Evolutionary conservation across 2,113 vertebrate species (phyloP), one percentile per base, ranked within the genome.

Genomic region (Microtus montanus): DNA sequence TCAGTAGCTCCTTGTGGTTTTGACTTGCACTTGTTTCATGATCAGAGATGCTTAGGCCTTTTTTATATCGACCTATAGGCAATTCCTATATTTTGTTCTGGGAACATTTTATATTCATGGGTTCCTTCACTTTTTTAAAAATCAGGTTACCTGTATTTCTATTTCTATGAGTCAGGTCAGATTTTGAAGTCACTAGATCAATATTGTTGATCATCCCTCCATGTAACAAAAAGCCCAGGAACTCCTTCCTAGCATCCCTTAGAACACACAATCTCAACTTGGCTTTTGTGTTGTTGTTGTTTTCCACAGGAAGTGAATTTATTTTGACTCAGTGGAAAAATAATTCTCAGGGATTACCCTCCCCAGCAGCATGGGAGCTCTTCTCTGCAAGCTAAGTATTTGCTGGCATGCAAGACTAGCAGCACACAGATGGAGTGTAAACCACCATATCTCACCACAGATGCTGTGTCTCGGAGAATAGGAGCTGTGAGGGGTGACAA

Each of bases 391-490:
- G 64, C 66, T 78, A 73, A 77, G 44, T 54, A 54, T 28, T 64
- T 94, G 79, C 1, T 74, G 91, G 63, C 82, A 79, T 44, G n/a
- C 66, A 79, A 77, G 89, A 75, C 28, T 19, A 35, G 84, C 63
- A 54, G 77, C 68, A 86, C 0, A 11, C 80, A 77, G 38, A 78
- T 44, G 93, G 64, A 87, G 30, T 41, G 66, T 14, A 91, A 74
- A 85, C 74, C 63, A 84, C 64, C 28, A 74, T 33, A 77, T 95
- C 92, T 92, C 63, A 74, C 86, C 89, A 88, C 89, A 94, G 91
- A 96, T 52, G 87, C 75, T 82, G 83, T 87, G 41, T 92, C 74
- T 91, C 86, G 77, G 63, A 89, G 79, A 93, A 70, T 1, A 71
- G n/a, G 87, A 89, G 75, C 52, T 66, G 58, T 75, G 89, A 78